Base-by-base conservation (phyloP, 1,140 invertebrate genomes). In the Argopecten irradians region DNA sequence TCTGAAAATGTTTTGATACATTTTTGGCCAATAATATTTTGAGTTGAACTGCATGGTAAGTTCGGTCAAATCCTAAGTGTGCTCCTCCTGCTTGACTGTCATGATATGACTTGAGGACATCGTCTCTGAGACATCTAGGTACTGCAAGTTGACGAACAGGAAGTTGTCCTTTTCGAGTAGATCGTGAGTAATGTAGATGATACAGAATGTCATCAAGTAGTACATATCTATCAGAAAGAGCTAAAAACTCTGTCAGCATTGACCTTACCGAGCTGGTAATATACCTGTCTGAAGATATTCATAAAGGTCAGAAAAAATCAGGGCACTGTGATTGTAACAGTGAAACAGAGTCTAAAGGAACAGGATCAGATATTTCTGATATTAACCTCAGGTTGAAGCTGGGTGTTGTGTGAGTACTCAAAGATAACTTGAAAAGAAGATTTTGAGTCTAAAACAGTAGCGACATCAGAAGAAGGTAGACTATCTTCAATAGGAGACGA, bases 1-100 rank as follows among this genome's bases (percentile, higher is more conserved):
- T 88, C 55, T 33, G 41, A n/a, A n/a, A 0, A 88, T 34, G 16
- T 88, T 55, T 39, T 13, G 3, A 83, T 88, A 71, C 84, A 88
- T 88, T 82, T 19, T n/a, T 33, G 34, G 34, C 87, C 89, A 91
- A 41, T 55, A 91, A 39, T 89, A 89, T n/a, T n/a, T 89, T 89
- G 55, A 36, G 19, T n/a, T 43, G 0, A 2, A 91, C 13, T 34
- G 86, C 87, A 9, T 19, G 1, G 14, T 88, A 85, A 55, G 43
- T 39, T 82, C 86, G 85, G n/a, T 88, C 85, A 33, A 71, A 34
- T 28, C 87, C 91, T 36, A 84, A 82, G 34, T 89, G 87, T 33
- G 35, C 87, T n/a, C 90, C 87, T 13, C 82, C 83, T 46, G 71
- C 43, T 22, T 82, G 22, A 46, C 36, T 82, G 86, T 90, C 89